Evolutionary conservation across 2,113 vertebrate species (phyloP).

Genomic region (Argyrosomus japonicus): DNA sequence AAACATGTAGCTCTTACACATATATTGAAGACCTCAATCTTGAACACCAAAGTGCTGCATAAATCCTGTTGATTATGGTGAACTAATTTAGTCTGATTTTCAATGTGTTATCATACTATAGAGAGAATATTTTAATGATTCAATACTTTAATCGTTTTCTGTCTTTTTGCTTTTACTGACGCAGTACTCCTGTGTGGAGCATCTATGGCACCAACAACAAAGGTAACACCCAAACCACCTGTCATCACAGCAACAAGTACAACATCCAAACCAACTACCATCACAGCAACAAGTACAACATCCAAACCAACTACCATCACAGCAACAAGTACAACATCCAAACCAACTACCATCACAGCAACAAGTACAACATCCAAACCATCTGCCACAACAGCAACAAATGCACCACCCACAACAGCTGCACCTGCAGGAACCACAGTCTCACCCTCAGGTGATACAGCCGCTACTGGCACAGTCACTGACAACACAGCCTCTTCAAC

Average conservation of each 20-base stretch:
- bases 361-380: too few relatives aligned
- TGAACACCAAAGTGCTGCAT: background rate
- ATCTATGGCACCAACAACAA: background rate
- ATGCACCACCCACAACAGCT: too few relatives aligned
- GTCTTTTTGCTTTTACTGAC: constrained; percentile 12
- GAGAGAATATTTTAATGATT: background rate
- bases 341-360: too few relatives aligned
- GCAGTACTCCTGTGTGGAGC: constrained; percentile 22
- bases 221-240: accelerated
- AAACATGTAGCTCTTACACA: background rate
- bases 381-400: too few relatives aligned
- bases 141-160: background rate
- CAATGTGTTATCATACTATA: background rate
- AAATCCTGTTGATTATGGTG: background rate
- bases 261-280: background rate
- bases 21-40: background rate
- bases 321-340: accelerated
- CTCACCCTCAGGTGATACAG: background rate
- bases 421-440: too few relatives aligned
- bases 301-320: accelerated
- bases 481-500: background rate
- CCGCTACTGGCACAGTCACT: background rate
- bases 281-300: too few relatives aligned
- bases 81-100: background rate
- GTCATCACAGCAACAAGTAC: accelerated